Percentiles rank a stretch among this genome's conserved stretches.
phyloP scores from a whole-genome alignment of 2,888 invertebrate species.

The Caradrina clavipalpis region DNA sequence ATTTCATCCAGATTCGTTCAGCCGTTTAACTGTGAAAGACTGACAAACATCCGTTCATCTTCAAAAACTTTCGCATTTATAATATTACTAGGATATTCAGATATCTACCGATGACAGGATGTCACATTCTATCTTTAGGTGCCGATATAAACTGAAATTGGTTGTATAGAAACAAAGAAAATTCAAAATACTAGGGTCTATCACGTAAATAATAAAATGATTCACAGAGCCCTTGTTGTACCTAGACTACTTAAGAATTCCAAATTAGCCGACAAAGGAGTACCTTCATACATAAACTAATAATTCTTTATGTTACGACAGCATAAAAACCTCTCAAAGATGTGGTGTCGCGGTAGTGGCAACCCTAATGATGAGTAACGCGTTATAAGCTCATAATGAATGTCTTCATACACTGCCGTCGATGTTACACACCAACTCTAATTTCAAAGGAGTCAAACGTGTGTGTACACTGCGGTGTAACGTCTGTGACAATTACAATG shows the following conservation, averaged over 20 bases:
- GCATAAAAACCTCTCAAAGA: background rate
- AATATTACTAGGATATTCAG: too few relatives aligned
- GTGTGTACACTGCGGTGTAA: background rate
- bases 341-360: background rate
- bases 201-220: too few relatives aligned
- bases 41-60: too few relatives aligned
- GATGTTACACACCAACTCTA: background rate
- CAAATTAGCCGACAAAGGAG: background rate
- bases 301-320: background rate
- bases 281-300: background rate
- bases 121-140: too few relatives aligned
- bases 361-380: conserved; percentile 38
- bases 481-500: background rate
- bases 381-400: conserved; percentile 15
- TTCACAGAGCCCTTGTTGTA: too few relatives aligned
- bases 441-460: background rate
- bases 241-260: background rate
- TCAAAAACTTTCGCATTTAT: too few relatives aligned
- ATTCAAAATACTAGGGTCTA: too few relatives aligned
- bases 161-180: too few relatives aligned
- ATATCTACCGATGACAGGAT: too few relatives aligned
- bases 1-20: too few relatives aligned
- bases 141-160: too few relatives aligned
- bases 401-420: conserved; percentile 27
- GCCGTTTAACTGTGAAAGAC: too few relatives aligned